Evolutionary conservation across 2,888 invertebrate species (phyloP).

Genomic region (Synanthedon myopaeformis): DNA sequence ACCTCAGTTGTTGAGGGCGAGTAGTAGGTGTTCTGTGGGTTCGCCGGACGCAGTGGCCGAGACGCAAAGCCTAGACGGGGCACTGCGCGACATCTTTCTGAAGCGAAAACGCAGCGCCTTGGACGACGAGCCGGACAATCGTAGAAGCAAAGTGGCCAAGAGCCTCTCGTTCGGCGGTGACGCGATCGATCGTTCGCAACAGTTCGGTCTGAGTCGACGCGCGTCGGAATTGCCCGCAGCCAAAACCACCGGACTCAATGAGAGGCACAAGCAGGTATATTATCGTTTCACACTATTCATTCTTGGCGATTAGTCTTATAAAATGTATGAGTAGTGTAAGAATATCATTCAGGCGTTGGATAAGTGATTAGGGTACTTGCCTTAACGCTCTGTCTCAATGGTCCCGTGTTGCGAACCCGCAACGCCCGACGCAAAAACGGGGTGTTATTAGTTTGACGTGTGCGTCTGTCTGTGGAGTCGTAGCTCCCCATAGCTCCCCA

Average conservation of each 20-base stretch:
- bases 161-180: constrained; percentile 72
- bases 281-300: neutral
- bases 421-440: too few relatives aligned
- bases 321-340: too few relatives aligned
- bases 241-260: constrained; percentile 65
- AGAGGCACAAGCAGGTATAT: constrained; percentile 73
- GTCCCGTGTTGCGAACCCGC: too few relatives aligned
- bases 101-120: constrained; percentile 62
- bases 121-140: constrained; percentile 40
- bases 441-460: too few relatives aligned
- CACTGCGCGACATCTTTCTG: constrained; percentile 37
- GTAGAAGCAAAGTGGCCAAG: constrained; percentile 62
- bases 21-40: constrained; percentile 18
- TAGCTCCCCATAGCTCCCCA: too few relatives aligned
- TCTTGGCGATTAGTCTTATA: neutral
- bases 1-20: constrained; percentile 70
- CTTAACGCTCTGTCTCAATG: too few relatives aligned
- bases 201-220: constrained; percentile 34
- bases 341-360: too few relatives aligned
- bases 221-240: constrained; percentile 43
- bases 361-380: too few relatives aligned
- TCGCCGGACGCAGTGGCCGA: constrained; percentile 62
- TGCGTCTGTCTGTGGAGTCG: too few relatives aligned
- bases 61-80: constrained; percentile 49
- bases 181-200: constrained; percentile 27